phyloP scores from a whole-genome alignment of 2,113 vertebrate species.

The Odocoileus virginianus region DNA sequence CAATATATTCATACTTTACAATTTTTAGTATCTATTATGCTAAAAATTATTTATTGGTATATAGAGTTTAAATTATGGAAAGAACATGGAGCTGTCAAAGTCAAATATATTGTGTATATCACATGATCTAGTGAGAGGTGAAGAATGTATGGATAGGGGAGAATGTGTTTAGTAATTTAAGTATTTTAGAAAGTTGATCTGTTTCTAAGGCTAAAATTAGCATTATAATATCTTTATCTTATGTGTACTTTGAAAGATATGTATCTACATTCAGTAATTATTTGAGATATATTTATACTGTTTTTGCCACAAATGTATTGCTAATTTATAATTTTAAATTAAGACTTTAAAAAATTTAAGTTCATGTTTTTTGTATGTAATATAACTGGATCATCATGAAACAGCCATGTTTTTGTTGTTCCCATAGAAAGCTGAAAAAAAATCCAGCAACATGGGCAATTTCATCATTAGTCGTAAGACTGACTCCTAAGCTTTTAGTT shows the following conservation, averaged over 20 bases:
- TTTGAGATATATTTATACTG: neutral
- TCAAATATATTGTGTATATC: neutral
- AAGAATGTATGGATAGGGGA: conserved; percentile 4
- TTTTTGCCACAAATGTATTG: neutral
- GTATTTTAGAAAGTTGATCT: conserved; percentile 33
- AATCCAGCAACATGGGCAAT: neutral
- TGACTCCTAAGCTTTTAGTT: neutral
- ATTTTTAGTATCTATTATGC: conserved; percentile 39
- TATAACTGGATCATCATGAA: conserved; percentile 12
- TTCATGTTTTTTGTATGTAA: neutral
- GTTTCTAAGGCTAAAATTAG: conserved; percentile 16
- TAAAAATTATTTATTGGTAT: neutral
- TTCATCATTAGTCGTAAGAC: neutral
- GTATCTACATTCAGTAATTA: neutral
- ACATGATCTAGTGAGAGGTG: conserved; percentile 8
- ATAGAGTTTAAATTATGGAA: conserved; percentile 9
- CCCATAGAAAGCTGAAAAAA: neutral
- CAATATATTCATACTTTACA: neutral
- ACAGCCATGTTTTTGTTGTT: conserved; percentile 26
- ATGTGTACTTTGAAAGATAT: conserved; percentile 20
- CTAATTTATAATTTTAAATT: conserved; percentile 18
- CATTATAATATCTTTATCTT: neutral
- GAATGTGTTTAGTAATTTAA: conserved; percentile 20
- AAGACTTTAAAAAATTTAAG: neutral
- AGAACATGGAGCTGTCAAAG: neutral